Percentiles rank a stretch among this genome's conserved stretches.
phyloP scores from a whole-genome alignment of 1,140 invertebrate species.

The Ceratosolen fusciceps region DNA sequence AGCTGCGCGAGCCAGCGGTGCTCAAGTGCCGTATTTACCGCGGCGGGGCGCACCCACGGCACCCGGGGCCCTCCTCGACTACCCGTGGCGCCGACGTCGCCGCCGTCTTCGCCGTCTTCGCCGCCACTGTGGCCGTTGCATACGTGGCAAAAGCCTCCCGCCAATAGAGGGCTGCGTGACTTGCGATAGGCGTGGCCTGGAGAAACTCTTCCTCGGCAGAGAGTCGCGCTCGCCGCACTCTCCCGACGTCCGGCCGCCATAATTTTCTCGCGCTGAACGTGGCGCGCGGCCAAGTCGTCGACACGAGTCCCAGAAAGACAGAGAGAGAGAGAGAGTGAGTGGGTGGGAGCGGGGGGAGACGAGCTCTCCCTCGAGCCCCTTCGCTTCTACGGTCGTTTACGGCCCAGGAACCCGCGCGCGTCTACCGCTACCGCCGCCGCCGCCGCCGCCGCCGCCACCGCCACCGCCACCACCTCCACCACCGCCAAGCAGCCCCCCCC shows the following conservation, averaged over 20 bases:
- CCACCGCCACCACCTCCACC: too few species aligned
- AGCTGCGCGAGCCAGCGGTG: not conserved
- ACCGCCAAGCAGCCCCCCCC: too few species aligned
- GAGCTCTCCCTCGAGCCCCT: not conserved
- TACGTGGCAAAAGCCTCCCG: conserved; percentile 59
- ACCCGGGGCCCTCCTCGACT: not conserved
- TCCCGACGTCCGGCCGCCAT: conserved; percentile 56
- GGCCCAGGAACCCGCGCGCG: too few species aligned
- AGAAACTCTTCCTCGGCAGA: conserved; percentile 48
- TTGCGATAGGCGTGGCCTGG: conserved; percentile 63
- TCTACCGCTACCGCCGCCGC: too few species aligned
- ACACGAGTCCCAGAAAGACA: too few species aligned
- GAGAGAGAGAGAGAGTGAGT: not conserved
- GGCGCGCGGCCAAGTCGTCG: too few species aligned
- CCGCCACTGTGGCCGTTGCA: conserved; percentile 50
- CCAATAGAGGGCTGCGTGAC: conserved; percentile 56
- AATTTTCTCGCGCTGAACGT: conserved; percentile 51
- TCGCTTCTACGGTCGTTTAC: too few species aligned
- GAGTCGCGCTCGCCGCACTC: conserved; percentile 4
- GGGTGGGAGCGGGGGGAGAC: conserved; percentile 17
- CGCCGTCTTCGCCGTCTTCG: not conserved
- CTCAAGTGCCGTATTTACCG: not conserved
- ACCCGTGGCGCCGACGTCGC: not conserved
- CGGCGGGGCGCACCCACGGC: conserved; percentile 6
- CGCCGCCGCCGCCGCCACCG: too few species aligned